Percentiles rank a stretch among this genome's conserved stretches.
These are phyloP conservation scores for Bufo bufo DNA, from an alignment of 2,113 vertebrate genomes.

Conservation along the genomic window DNA sequence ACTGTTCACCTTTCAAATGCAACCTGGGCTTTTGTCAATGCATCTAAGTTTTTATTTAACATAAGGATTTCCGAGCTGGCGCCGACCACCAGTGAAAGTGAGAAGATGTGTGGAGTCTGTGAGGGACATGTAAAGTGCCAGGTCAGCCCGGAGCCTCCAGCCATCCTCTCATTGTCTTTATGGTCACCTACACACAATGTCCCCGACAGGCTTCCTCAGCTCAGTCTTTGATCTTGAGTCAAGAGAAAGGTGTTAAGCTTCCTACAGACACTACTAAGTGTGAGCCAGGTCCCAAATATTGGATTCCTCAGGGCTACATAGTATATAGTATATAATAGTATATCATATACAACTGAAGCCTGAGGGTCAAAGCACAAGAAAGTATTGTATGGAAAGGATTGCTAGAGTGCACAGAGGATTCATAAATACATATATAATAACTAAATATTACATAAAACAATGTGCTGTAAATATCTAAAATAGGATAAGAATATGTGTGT, in stretches of 20 bases:
- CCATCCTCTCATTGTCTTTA: slow-evolving; percentile 69
- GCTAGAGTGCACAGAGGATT: no score
- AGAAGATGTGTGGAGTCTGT: slow-evolving; percentile 75
- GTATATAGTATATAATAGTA: not conserved
- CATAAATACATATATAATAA: no score
- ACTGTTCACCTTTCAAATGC: slow-evolving; percentile 76
- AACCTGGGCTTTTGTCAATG: slow-evolving; percentile 67
- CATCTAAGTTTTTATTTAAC: slow-evolving; percentile 76
- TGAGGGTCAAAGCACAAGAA: no score
- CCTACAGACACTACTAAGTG: slow-evolving; percentile 6
- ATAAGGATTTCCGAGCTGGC: slow-evolving; percentile 80
- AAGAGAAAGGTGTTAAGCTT: slow-evolving; percentile 25
- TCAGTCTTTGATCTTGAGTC: slow-evolving; percentile 69
- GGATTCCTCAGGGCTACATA: not conserved
- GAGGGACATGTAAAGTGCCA: slow-evolving; percentile 68
- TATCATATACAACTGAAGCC: no score
- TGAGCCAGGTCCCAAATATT: not conserved
- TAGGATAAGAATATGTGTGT: no score
- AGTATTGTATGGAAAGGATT: no score
- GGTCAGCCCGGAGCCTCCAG: slow-evolving; percentile 56
- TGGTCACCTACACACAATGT: slow-evolving; percentile 63
- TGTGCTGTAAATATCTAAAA: no score
- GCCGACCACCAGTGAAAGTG: slow-evolving; percentile 76
- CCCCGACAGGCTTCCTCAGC: slow-evolving; percentile 63
- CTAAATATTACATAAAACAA: no score